These are phyloP conservation scores for Aleiodes testaceus DNA, from an alignment of 2,888 invertebrate genomes.

Conservation along the genomic window DNA sequence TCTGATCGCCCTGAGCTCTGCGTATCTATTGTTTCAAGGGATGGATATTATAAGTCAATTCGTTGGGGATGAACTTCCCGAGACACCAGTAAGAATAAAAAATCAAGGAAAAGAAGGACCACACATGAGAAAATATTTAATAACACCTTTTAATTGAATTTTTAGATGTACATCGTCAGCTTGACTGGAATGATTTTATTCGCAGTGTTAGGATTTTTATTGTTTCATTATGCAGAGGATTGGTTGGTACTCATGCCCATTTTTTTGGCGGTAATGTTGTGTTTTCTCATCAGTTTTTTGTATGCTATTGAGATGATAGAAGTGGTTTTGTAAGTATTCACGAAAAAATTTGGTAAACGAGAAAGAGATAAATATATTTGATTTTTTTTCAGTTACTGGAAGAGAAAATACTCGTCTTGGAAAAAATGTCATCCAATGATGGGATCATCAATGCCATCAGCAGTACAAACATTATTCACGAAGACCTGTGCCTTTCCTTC, in stretches of 20 bases:
- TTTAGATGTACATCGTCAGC: constrained; percentile 57
- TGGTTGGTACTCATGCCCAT: constrained; percentile 47
- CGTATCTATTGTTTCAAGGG: constrained; percentile 60
- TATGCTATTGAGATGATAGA: constrained; percentile 59
- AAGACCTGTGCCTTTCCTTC: constrained; percentile 17
- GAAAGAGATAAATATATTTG: background rate
- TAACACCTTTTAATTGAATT: background rate
- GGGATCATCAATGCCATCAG: background rate
- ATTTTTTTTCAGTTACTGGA: constrained; percentile 49
- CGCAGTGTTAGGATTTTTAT: constrained; percentile 53
- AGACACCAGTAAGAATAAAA: constrained; percentile 57
- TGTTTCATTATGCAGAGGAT: constrained; percentile 43
- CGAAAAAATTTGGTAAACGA: constrained; percentile 12
- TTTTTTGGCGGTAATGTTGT: constrained; percentile 51
- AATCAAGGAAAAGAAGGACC: background rate
- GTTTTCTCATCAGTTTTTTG: constrained; percentile 55
- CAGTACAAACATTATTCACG: constrained; percentile 2
- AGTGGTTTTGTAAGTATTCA: constrained; percentile 57
- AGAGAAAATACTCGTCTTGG: constrained; percentile 43
- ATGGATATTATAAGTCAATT: constrained; percentile 62
- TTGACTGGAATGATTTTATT: constrained; percentile 61
- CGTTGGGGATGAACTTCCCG: constrained; percentile 48
- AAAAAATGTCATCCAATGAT: constrained; percentile 48
- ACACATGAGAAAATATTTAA: background rate
- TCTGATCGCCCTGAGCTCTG: constrained; percentile 54